Evolutionary conservation across 2,797 vertebrate species (phyloP), one percentile per base, ranked within the genome.

Genomic region (Steatocranus sp.): DNA sequence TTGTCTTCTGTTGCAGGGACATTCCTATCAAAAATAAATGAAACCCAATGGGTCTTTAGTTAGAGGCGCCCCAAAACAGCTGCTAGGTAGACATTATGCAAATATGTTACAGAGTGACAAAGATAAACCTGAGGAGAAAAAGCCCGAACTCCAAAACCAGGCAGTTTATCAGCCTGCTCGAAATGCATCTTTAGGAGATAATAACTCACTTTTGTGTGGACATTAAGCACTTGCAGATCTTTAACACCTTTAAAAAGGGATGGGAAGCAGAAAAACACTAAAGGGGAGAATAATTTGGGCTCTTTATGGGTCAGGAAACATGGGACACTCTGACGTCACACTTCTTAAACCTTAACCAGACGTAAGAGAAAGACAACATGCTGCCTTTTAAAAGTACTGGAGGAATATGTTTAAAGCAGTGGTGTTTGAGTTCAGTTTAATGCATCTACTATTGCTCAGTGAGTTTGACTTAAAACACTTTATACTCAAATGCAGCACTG

Each of bases 391-490:
- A 89, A 93, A 87, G 82, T 77, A 51, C 80, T 41, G 78, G 75
- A 84, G 76, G 86, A 86, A 80, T 79, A 27, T 61, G 68, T 86
- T 85, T 53, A 76, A 85, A 85, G 80, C 76, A 12, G 46, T 3
- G 2, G 80, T 78, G 85, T 90, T 87, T 84, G 88, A 88, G 74
- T 85, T 87, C 70, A 18, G 61, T 61, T 76, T 88, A 86, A 94
- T 87, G 87, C 68, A 6, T 49, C 73, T 70, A 20, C 43, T 87
- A 73, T 80, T 87, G 89, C 88, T 83, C 51, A 0, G 84, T 15
- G 86, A 82, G 63, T 86, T 88, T 23, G 89, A 88, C 83, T 90
- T 90, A 80, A 92, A 89, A 90, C 88, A 77, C 46, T 83, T 78
- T 75, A 54, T 79, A 30, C 83, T 90, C 79, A 88, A 91, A 94